Evolutionary conservation across 2,797 vertebrate species (phyloP).

Genomic region (Oreochromis grahami): DNA sequence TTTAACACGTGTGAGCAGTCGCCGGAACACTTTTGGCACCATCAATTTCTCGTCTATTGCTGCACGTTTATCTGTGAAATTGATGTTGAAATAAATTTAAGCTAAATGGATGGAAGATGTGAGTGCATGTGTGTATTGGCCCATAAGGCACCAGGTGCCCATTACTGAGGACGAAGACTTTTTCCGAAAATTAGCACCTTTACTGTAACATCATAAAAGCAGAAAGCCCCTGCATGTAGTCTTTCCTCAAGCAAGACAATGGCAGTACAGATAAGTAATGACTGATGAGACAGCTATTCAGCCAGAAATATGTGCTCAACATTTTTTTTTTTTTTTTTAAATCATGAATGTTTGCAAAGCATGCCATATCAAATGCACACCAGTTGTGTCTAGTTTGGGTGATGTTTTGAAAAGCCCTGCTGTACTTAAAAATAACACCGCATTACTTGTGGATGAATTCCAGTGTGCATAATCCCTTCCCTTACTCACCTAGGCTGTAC

Average conservation of each 20-base stretch:
- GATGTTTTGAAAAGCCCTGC: slow-evolving; percentile 3
- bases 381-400: background rate
- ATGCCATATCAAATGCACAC: background rate
- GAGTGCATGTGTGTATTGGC: background rate
- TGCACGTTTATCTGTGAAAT: slow-evolving; percentile 37
- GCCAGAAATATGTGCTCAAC: background rate
- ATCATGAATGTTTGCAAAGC: background rate
- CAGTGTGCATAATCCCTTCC: background rate
- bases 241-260: background rate
- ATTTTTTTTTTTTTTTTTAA: background rate
- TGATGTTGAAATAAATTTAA: slow-evolving; percentile 22
- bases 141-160: background rate
- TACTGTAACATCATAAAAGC: background rate
- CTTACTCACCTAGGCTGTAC: background rate
- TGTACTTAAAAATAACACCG: background rate
- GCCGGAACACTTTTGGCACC: background rate
- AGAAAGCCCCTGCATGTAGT: background rate
- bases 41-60: slow-evolving; percentile 5
- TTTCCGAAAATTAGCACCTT: slow-evolving; percentile 13
- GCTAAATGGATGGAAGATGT: background rate
- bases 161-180: background rate
- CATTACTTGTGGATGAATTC: background rate
- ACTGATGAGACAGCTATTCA: background rate
- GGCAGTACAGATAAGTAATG: background rate
- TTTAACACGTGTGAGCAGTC: background rate